Evolutionary conservation across 1,140 invertebrate species (phyloP), one percentile per base, ranked within the genome.

Genomic region (Bombus huntii): DNA sequence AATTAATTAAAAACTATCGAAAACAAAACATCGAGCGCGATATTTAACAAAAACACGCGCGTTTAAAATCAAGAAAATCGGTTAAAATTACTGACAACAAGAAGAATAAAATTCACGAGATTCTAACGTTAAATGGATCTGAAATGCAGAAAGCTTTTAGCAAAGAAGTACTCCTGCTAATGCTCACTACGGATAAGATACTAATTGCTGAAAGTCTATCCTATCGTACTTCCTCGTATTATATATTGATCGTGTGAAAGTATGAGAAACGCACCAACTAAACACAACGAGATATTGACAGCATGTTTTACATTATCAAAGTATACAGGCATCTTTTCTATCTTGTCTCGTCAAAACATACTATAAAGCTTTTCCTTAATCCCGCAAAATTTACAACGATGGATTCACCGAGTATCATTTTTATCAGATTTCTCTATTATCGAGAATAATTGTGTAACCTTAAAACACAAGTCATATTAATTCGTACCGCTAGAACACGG

Each of bases 201-300:
- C 13, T 74, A 85, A 84, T 84, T 84, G 71, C 31, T 42, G 34
- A 74, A 81, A 68, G 77, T 71, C 34, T 62, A 71, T 2, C 12
- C 37, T 37, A 81, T 71, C 57, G 71, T 81, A 47, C 73, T 76
- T 82, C 47, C 71, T 79, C 73, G 59, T 57, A 66, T 85, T 81
- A 70, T 74, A 57, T 39, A 25, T 83, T 53, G 25, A 28, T 68
- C 31, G 34, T 47, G 78, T 74, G 78, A 85, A 85, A 83, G 80
- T 82, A n/a, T 42, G 31, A 66, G 34, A 65, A 73, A 74, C 65
- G 25, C n/a, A 18, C 6, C 25, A 70, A 70, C n/a, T 39, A 31
- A 28, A 59, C 62, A 31, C 13, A 31, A 65, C 47, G 15, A 47
- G 15, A 47, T 47, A 47, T 47, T 47, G 47, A 47, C 5, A 18